phyloP scores from a whole-genome alignment of 2,113 vertebrate species.

The Oceanodroma tethys region DNA sequence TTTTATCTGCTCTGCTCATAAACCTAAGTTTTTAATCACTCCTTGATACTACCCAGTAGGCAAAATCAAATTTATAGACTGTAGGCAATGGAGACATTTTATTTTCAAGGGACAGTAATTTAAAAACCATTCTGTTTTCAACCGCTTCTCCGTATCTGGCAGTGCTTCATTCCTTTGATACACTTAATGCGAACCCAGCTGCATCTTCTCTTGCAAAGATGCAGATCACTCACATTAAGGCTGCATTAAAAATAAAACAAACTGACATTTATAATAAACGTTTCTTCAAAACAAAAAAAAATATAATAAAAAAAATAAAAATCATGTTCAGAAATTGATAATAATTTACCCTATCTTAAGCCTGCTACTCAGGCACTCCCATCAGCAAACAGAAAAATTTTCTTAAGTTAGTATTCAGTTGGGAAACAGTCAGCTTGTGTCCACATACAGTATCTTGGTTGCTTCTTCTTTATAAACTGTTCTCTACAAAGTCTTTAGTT shows the following conservation, averaged over 20 bases:
- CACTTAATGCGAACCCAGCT: slow-evolving; percentile 32
- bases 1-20: background rate
- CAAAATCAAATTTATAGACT: slow-evolving; percentile 41
- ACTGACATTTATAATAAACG: slow-evolving; percentile 70
- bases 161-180: slow-evolving; percentile 30
- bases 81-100: slow-evolving; percentile 7
- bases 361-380: slow-evolving; percentile 65
- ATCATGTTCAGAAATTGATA: slow-evolving; percentile 61
- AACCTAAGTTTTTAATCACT: background rate
- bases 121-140: slow-evolving; percentile 40
- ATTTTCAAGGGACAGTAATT: slow-evolving; percentile 1
- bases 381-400: slow-evolving; percentile 62
- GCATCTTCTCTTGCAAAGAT: slow-evolving; percentile 8
- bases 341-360: slow-evolving; percentile 73
- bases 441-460: slow-evolving; percentile 65
- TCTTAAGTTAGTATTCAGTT: slow-evolving; percentile 63
- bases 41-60: background rate
- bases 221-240: background rate
- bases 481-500: slow-evolving; percentile 55
- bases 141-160: background rate
- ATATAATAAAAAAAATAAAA: slow-evolving; percentile 17
- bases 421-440: slow-evolving; percentile 57
- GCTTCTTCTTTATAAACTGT: slow-evolving; percentile 56
- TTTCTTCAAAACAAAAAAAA: slow-evolving; percentile 56
- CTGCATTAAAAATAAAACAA: slow-evolving; percentile 49